A percentile compares a stretch with the other conserved stretches of the same genome.
Conservation (phyloP, 2,888 invertebrate species). For the Nomada fucata region DNA sequence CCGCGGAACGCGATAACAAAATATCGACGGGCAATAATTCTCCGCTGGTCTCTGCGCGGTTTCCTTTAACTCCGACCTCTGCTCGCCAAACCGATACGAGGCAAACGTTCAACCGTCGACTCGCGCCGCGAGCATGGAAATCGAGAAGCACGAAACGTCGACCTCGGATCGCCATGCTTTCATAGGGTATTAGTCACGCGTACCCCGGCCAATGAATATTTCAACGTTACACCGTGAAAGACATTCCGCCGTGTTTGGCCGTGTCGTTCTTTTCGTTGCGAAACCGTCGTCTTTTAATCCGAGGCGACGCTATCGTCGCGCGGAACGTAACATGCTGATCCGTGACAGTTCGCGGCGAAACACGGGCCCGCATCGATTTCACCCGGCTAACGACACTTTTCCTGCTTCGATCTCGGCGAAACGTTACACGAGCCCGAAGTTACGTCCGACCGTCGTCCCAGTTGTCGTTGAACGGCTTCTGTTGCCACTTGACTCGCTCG, state of each 20-base stretch:
- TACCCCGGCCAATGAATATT: constrained; percentile 49
- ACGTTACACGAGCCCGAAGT: constrained; percentile 44
- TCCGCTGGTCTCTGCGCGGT: neutral
- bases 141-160: constrained; percentile 45
- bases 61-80: neutral
- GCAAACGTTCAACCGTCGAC: constrained; percentile 8
- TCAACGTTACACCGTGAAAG: constrained; percentile 48
- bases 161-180: constrained; percentile 50
- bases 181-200: constrained; percentile 51
- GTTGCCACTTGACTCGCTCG: constrained; percentile 35
- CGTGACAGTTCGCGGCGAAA: neutral
- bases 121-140: constrained; percentile 31
- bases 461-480: constrained; percentile 66
- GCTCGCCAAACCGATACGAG: neutral
- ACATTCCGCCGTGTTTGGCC: constrained; percentile 32
- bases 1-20: neutral
- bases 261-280: constrained; percentile 25
- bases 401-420: constrained; percentile 36
- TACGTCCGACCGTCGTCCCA: constrained; percentile 62
- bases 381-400: constrained; percentile 14
- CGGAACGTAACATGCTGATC: neutral
- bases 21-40: constrained; percentile 2
- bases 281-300: constrained; percentile 21
- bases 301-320: neutral
- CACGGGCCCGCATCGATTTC: constrained; percentile 39